Evolutionary conservation across 2,888 invertebrate genomes (phyloP).

Genomic region (Minunthozetes semirufus): DNA sequence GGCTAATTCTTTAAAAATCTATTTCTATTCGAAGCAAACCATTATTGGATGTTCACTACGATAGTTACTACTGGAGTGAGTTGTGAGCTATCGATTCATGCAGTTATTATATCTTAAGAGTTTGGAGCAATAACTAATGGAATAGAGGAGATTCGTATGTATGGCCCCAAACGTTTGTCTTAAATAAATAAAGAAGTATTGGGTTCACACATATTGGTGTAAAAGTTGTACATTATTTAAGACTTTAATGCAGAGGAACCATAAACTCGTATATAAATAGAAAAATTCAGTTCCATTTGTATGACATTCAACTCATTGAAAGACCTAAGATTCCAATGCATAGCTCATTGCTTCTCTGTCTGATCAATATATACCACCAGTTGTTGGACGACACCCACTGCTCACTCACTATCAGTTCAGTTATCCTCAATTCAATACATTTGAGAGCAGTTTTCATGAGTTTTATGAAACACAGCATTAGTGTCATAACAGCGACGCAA

Average conservation of each 20-base stretch:
- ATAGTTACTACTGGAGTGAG: not conserved
- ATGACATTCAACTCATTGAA: not conserved
- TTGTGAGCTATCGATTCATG: not conserved
- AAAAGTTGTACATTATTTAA: slow-evolving; percentile 15
- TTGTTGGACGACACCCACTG: slow-evolving; percentile 1
- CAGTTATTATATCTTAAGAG: slow-evolving; percentile 1
- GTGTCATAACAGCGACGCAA: slow-evolving; percentile 18
- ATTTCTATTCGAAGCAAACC: not conserved
- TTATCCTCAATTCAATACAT: not conserved
- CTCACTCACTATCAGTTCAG: not conserved
- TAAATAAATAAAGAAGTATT: slow-evolving; percentile 29
- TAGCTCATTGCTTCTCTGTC: not conserved
- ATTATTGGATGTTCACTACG: not conserved
- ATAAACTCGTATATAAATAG: not conserved
- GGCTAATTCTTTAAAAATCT: not conserved
- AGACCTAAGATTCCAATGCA: not conserved
- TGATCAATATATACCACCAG: slow-evolving; percentile 27
- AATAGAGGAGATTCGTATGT: not conserved
- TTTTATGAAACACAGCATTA: slow-evolving; percentile 14
- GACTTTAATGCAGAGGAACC: not conserved
- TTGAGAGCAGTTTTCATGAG: slow-evolving; percentile 20
- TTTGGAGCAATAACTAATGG: not conserved
- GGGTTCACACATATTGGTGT: slow-evolving; percentile 14
- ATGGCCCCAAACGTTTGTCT: not conserved
- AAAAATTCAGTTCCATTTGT: not conserved